Evolutionary conservation across 2,113 vertebrate genomes (phyloP).

Genomic region (Ochotona princeps): DNA sequence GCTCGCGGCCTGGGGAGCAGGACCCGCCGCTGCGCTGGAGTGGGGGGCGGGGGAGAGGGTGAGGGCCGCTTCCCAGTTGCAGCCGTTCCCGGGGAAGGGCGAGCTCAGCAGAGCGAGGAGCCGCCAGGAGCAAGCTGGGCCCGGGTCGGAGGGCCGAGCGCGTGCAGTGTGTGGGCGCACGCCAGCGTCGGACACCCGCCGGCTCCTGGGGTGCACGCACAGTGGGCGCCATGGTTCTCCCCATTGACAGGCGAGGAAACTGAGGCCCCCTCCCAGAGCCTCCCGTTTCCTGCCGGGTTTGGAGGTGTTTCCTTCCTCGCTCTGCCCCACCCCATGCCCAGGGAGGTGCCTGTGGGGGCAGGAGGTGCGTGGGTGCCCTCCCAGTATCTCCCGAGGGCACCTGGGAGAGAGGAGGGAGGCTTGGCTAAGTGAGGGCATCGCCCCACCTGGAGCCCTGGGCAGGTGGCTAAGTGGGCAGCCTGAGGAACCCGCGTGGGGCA

Average conservation of each 20-base stretch:
- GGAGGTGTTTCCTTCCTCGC: constrained; percentile 57
- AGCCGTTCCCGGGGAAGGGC: background rate
- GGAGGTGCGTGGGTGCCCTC: background rate
- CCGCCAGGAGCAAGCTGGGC: constrained; percentile 28
- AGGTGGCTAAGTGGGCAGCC: background rate
- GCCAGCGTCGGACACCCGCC: background rate
- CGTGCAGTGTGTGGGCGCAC: constrained; percentile 25
- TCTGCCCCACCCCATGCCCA: constrained; percentile 54
- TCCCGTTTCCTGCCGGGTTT: constrained; percentile 68
- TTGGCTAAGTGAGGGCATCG: too few relatives aligned
- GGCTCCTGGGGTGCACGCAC: background rate
- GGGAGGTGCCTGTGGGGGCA: constrained; percentile 28
- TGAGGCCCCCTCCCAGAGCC: constrained; percentile 49
- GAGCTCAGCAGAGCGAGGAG: background rate
- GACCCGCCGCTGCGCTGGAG: background rate
- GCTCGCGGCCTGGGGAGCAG: background rate
- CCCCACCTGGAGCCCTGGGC: too few relatives aligned
- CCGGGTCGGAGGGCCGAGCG: background rate
- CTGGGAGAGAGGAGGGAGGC: background rate
- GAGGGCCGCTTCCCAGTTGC: background rate
- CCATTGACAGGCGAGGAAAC: constrained; percentile 7
- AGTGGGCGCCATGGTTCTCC: background rate
- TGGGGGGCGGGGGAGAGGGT: background rate
- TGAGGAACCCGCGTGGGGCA: background rate
- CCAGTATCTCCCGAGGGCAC: constrained; percentile 36